Base-by-base conservation (phyloP, 2,888 invertebrate genomes). In the Macrophya annulata region DNA sequence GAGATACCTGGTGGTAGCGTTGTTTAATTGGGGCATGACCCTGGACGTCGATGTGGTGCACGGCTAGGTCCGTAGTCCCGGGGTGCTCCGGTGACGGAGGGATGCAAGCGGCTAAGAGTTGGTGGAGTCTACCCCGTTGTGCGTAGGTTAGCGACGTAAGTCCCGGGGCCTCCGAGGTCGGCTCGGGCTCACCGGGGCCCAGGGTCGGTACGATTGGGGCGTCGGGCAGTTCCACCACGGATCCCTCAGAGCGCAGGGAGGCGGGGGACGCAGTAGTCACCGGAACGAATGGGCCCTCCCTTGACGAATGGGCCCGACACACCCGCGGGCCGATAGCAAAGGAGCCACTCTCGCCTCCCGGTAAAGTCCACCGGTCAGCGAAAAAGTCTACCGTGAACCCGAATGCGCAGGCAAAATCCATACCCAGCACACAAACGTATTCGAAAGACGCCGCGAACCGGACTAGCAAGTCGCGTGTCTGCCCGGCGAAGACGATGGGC, bases 11-110 rank as follows among this genome's bases (percentile, higher is more conserved):
- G 62, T 87, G 87, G 55, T 86, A 85, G 2, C 86, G 62, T 25
- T 88, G 87, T 65, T 86, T 86, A 25, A 87, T 86, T 1, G 87
- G 85, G 3, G 43, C 40, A 4, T 85, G 31, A 2, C 74, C 85
- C 10, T 83, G 79, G 0, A 87, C 68, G 15, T 85, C 83, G 9
- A 86, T 85, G 6, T 10, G 31, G 25, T 87, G 86, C 10, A 74
- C 15, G 1, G 72, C 59, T 0, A 85, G 31, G 2, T 51, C 79
- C 0, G 77, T 62, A 4, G 43, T 84, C 15, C 65, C 45, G 12
- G 84, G 74, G 10, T 31, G n/a, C 8, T 43, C n/a, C 2, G 45
- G 8, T 9, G 21, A 6, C 1, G 17, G 21, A 0, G n/a, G 71
- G 8, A 48, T 8, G 4, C 8, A 4, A 10, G 3, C 43, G 48